Percentiles rank a stretch among this genome's conserved stretches.
phyloP scores from a whole-genome alignment of 2,797 vertebrate genomes.

The Rhabdomys pumilio region DNA sequence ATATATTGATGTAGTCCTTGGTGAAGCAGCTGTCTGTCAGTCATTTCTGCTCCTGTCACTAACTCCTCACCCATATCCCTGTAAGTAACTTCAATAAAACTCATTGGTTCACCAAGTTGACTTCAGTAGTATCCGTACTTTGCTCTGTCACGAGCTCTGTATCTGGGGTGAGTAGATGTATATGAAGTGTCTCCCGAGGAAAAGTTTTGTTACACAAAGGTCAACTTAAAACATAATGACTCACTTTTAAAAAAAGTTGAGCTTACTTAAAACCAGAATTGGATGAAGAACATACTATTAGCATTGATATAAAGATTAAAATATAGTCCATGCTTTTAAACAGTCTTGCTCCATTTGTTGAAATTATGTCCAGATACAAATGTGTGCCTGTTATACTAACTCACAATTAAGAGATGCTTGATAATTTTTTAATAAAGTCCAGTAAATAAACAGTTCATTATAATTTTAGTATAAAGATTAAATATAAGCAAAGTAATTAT shows the following conservation, averaged over 20 bases:
- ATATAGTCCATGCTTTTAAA: neutral
- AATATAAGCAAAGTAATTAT: neutral
- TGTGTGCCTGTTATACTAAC: neutral
- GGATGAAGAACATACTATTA: neutral
- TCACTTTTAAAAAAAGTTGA: neutral
- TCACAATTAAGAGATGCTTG: neutral
- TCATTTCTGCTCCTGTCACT: neutral
- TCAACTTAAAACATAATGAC: neutral
- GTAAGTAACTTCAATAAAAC: neutral
- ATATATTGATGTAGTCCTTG: neutral
- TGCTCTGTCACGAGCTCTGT: neutral
- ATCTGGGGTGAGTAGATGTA: neutral
- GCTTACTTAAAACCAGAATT: constrained; percentile 21
- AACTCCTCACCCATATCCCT: no score
- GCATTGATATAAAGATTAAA: neutral
- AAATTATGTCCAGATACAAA: neutral
- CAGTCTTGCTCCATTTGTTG: neutral
- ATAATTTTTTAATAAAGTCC: neutral
- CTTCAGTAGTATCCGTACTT: neutral
- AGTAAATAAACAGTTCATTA: constrained; percentile 29
- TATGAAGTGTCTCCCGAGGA: neutral
- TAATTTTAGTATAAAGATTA: neutral
- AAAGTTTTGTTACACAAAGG: neutral
- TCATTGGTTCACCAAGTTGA: neutral
- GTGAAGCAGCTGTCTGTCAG: neutral